Percentiles rank a stretch among this genome's conserved stretches.
Evolutionary conservation across 2,797 vertebrate species (phyloP).

Genomic region (Acipenser transmontanus): DNA sequence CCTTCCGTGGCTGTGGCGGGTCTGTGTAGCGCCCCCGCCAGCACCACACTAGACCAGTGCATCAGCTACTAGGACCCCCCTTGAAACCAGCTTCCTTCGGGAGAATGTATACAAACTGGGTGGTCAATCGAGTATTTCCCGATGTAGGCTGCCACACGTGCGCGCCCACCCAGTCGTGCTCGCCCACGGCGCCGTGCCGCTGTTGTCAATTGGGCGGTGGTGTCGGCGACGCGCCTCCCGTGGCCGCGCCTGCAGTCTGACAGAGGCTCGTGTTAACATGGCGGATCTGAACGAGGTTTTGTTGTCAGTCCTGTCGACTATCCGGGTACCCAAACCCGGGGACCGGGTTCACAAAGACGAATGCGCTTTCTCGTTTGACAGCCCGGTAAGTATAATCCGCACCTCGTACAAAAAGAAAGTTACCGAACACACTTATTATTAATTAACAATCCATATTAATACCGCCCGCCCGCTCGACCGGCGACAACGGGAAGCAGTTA

Average conservation of each 20-base stretch:
- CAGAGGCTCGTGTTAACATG: conserved; percentile 66
- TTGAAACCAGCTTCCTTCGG: too few species aligned
- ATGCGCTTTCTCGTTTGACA: conserved; percentile 94
- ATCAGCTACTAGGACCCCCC: too few species aligned
- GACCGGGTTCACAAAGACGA: conserved; percentile 98
- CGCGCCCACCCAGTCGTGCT: background rate
- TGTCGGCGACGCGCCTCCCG: too few species aligned
- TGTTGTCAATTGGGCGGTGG: background rate
- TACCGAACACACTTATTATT: too few species aligned
- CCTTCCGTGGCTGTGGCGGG: too few species aligned
- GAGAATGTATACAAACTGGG: too few species aligned
- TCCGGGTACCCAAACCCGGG: conserved; percentile 89
- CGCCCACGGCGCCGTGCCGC: background rate
- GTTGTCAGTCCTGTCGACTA: conserved; percentile 87
- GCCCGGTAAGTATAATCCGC: conserved; percentile 72
- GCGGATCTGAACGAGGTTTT: conserved; percentile 84
- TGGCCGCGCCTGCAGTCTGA: too few species aligned
- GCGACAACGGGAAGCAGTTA: conserved; percentile 17
- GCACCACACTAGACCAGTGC: too few species aligned
- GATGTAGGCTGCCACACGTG: background rate
- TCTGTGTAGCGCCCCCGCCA: too few species aligned
- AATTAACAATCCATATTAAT: too few species aligned
- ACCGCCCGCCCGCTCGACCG: conserved; percentile 10
- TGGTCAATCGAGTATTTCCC: too few species aligned
- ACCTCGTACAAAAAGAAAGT: background rate